Conservation (phyloP, 2,888 invertebrate genomes). For the Eupithecia subumbrata region DNA sequence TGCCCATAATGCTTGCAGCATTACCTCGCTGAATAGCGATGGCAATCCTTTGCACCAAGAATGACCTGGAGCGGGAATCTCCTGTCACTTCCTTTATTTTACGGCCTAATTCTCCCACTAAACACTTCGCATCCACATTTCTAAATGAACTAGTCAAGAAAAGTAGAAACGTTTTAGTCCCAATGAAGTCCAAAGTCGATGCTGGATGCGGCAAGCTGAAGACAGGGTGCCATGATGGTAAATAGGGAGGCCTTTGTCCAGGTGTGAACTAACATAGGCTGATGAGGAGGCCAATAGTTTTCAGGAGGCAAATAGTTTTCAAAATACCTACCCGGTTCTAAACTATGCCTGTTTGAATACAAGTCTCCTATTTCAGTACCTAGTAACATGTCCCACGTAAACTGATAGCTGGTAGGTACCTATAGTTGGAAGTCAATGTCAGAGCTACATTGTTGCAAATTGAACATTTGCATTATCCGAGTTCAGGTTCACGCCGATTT, state of each 20-base stretch:
- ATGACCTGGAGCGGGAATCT: too few relatives aligned
- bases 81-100: too few relatives aligned
- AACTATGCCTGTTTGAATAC: neutral
- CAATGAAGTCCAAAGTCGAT: neutral
- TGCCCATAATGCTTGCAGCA: too few relatives aligned
- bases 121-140: too few relatives aligned
- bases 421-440: neutral
- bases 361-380: neutral
- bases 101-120: too few relatives aligned
- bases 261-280: neutral
- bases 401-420: neutral
- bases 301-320: neutral
- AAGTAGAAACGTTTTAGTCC: too few relatives aligned
- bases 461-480: conserved; percentile 13
- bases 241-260: neutral
- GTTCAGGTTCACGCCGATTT: conserved; percentile 20
- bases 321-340: neutral
- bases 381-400: neutral
- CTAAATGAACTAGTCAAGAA: too few relatives aligned
- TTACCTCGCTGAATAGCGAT: too few relatives aligned
- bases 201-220: neutral
- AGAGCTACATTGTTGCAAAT: conserved; percentile 29
- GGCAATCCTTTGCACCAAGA: too few relatives aligned
- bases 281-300: neutral
- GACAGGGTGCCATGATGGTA: neutral